These are phyloP conservation scores for Schizopygopsis malacanthus DNA, from an alignment of 2,797 vertebrate genomes.

Conservation along the genomic window DNA sequence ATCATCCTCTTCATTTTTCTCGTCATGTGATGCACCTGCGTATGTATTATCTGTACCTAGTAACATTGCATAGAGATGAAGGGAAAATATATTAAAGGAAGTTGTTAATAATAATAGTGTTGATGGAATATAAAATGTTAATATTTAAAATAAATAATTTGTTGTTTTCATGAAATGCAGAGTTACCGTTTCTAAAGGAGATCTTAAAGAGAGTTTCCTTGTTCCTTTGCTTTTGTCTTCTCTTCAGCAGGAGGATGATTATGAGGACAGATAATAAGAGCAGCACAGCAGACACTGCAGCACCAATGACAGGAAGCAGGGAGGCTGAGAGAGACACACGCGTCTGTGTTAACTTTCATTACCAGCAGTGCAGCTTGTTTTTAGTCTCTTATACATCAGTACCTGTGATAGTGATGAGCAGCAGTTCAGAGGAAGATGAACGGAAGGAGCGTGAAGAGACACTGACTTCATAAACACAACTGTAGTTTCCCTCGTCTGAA, in stretches of 20 bases:
- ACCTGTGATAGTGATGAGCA: background rate
- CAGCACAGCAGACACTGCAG: slow-evolving; percentile 10
- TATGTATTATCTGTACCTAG: slow-evolving; percentile 10
- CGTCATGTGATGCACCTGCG: background rate
- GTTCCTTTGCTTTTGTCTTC: slow-evolving; percentile 1
- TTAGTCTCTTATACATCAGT: background rate
- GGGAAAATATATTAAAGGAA: background rate
- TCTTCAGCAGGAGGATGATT: background rate
- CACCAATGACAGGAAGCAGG: slow-evolving; percentile 3
- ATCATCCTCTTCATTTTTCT: slow-evolving; percentile 35
- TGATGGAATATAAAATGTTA: background rate
- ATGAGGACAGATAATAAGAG: background rate
- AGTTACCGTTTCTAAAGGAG: background rate
- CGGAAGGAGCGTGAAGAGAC: slow-evolving; percentile 66
- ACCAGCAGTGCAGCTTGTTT: background rate
- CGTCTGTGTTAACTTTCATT: background rate
- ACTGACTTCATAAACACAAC: slow-evolving; percentile 69
- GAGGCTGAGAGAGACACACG: background rate
- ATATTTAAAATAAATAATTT: background rate
- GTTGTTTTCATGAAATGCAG: background rate
- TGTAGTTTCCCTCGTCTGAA: slow-evolving; percentile 69
- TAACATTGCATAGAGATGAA: background rate
- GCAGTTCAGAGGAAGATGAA: slow-evolving; percentile 53
- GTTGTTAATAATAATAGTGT: background rate
- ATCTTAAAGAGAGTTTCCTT: background rate